Evolutionary conservation across 2,797 vertebrate genomes (phyloP), one percentile per base, ranked within the genome.

Genomic region (Emys orbicularis): DNA sequence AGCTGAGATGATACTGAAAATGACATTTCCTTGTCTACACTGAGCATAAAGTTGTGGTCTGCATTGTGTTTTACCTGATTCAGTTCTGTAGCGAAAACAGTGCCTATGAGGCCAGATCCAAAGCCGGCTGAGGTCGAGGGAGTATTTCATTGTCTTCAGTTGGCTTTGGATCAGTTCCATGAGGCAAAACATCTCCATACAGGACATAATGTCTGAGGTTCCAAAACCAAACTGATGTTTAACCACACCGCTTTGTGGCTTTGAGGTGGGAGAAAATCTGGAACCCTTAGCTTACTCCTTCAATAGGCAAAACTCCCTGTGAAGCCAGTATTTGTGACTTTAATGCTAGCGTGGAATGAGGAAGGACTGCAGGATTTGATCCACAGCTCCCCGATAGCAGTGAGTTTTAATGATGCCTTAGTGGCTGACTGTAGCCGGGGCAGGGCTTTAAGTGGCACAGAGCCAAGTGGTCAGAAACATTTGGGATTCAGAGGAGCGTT

Each of bases 41-140:
- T 4, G 0, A 16, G 37, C 65, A 0, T 47, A 3, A 53, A 29
- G 56, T 11, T 37, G n/a, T 8, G 8, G 34, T 54, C n/a, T 3
- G 27, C 34, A 56, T 4, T 11, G 0, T 11, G 0, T 0, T 19
- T n/a, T 81, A 4, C 52, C 2, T 10, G 16, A n/a, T 25, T 31
- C 54, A 19, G 16, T 77, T 77, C 47, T 77, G 7, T 77, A 49
- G 47, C 47, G 13, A 77, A 77, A 49, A 49, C 13, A 27, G 6
- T 49, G 27, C 27, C 47, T 12, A 77, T 49, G 44, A 49, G 25
- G 27, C 74, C 44, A 15, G 44, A 49, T 25, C 74, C 25, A 49
- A 77, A 44, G 74, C 27, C 2, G 13, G 74, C 44, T 77, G 44
- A 49, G 31, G 27, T 31, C 3, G 15, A 49, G 44, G 27, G 27